Evolutionary conservation across 2,888 invertebrate genomes (phyloP).

Genomic region (Caenorhabditis wallacei): DNA sequence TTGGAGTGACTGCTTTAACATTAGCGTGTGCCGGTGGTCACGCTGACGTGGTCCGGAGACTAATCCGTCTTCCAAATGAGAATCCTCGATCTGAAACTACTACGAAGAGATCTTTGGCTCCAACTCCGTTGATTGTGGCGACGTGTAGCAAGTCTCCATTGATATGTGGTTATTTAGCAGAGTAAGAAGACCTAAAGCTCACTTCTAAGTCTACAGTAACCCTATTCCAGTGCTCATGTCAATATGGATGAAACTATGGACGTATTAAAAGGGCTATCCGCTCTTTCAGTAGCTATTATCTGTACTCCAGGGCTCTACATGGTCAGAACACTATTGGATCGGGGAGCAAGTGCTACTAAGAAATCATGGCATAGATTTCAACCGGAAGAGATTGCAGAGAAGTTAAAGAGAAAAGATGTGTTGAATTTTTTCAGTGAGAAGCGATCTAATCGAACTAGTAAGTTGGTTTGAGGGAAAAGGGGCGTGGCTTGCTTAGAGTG

Average conservation of each 20-base stretch:
- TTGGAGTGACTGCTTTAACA: slow-evolving; percentile 73
- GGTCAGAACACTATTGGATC: slow-evolving; percentile 69
- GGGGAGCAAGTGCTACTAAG: slow-evolving; percentile 68
- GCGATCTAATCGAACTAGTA: slow-evolving; percentile 48
- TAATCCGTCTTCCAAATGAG: slow-evolving; percentile 64
- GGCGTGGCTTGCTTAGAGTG: too few species aligned
- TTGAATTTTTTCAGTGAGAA: slow-evolving; percentile 63
- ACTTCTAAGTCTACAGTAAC: too few species aligned
- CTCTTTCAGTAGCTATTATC: slow-evolving; percentile 67
- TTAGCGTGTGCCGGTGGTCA: slow-evolving; percentile 75
- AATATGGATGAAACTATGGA: slow-evolving; percentile 67
- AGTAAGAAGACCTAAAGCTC: slow-evolving; percentile 18
- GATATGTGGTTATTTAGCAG: slow-evolving; percentile 69
- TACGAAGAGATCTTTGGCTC: slow-evolving; percentile 63
- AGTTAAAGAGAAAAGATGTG: slow-evolving; percentile 59
- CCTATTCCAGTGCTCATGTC: slow-evolving; percentile 47
- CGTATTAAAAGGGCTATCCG: slow-evolving; percentile 63
- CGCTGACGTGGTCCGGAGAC: slow-evolving; percentile 71
- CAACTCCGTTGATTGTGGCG: slow-evolving; percentile 78
- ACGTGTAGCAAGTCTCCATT: slow-evolving; percentile 71
- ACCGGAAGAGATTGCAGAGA: slow-evolving; percentile 64
- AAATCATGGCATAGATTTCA: slow-evolving; percentile 37
- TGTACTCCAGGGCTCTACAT: slow-evolving; percentile 65
- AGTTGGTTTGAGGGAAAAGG: slow-evolving; percentile 10
- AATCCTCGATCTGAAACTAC: neutral